Evolutionary conservation across 1,140 invertebrate genomes (phyloP), one percentile per base, ranked within the genome.

Genomic region (Eurosta solidaginis): DNA sequence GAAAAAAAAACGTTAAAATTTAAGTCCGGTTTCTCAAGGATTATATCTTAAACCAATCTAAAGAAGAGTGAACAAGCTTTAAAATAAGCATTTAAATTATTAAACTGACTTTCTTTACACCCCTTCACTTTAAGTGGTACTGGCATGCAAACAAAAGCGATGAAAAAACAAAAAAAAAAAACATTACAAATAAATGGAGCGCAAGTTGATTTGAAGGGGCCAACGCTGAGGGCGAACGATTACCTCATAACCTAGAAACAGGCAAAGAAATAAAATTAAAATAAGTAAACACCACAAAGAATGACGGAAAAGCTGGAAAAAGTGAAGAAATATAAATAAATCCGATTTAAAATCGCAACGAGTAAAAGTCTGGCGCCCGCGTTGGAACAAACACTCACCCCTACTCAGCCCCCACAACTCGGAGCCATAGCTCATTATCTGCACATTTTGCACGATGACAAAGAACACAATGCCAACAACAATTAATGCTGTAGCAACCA

Each of bases 401-500:
- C 14, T 33, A 3, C 54, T 17, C 54, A 17, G 4, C 29, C 45
- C 14, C 45, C n/a, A 4, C 1, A 4, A 12, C 45, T 1, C 14
- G 3, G 25, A 25, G 27, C 52, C 14, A 25, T 14, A n/a, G 1
- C 29, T 33, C 17, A 68, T 68, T 68, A 68, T 68, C 5, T 33
- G 36, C 59, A 40, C 59, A 14, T 42, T 68, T 68, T 40, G 59
- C 59, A n/a, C n/a, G 27, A 40, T 68, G 59, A n/a, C 59, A 68
- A 68, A 68, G 59, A 68, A 68, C 12, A 68, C 59, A 68, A 68
- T 68, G 59, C 59, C 59, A 68, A 68, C n/a, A n/a, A n/a, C 59
- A 36, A 68, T 68, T 68, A 68, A 68, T 40, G 59, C 59, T 68
- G 59, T 33, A 40, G 36, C 59, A 68, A 68, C 59, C n/a, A n/a